Conservation (phyloP, 1,140 invertebrate genomes). For the Drosophila sproati region DNA sequence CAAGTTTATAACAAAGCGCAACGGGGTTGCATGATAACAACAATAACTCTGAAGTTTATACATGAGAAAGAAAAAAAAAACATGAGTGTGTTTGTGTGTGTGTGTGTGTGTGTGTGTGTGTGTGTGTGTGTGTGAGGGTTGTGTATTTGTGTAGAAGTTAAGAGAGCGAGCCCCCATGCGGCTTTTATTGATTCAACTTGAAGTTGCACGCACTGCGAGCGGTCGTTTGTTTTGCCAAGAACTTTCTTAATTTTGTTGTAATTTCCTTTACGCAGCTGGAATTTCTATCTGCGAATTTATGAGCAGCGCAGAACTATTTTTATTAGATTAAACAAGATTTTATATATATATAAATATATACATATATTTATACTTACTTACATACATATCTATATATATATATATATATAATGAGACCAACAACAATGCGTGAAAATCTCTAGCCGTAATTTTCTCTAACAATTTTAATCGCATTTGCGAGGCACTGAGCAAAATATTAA, state of each 20-base stretch:
- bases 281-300: conserved; percentile 83
- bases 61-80: conserved; percentile 14
- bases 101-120: conserved; percentile 10
- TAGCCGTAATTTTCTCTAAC: conserved; percentile 73
- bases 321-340: conserved; percentile 77
- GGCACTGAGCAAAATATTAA: conserved; percentile 68
- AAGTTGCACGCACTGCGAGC: conserved; percentile 69
- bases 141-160: neutral
- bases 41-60: conserved; percentile 51
- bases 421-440: conserved; percentile 51
- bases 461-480: conserved; percentile 81
- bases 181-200: conserved; percentile 81
- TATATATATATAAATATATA: conserved; percentile 5
- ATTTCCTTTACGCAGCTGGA: conserved; percentile 77
- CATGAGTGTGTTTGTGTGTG: neutral
- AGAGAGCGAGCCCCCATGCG: conserved; percentile 50
- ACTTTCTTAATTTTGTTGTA: conserved; percentile 82
- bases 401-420: neutral
- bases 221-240: conserved; percentile 39
- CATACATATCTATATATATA: neutral
- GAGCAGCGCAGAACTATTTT: conserved; percentile 78
- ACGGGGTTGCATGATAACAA: conserved; percentile 58
- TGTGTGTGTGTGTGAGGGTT: conserved; percentile 1
- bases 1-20: conserved; percentile 58
- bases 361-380: conserved; percentile 5